A percentile compares a stretch with the other conserved stretches of the same genome.
phyloP scores from a whole-genome alignment of 1,140 invertebrate species.

The Drosophila athabasca region DNA sequence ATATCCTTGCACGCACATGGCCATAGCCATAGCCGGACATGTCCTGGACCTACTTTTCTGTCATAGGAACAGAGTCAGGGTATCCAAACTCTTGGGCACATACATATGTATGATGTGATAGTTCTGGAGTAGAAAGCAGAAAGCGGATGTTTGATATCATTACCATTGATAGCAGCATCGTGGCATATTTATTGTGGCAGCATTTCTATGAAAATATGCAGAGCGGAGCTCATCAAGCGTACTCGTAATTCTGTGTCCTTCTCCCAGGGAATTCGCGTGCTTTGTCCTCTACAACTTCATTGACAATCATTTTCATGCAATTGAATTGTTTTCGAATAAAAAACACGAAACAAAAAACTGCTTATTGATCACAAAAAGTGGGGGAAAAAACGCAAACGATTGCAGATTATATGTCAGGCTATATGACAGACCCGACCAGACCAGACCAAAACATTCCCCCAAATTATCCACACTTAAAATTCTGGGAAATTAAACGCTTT shows the following conservation, averaged over 20 bases:
- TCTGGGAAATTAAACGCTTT: constrained; percentile 76
- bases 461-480: constrained; percentile 39
- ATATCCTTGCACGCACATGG: constrained; percentile 41
- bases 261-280: constrained; percentile 23
- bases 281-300: constrained; percentile 70
- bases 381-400: constrained; percentile 47
- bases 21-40: constrained; percentile 14
- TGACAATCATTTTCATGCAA: constrained; percentile 57
- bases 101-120: constrained; percentile 58
- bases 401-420: constrained; percentile 69
- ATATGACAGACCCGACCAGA: too few species aligned
- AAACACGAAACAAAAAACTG: constrained; percentile 45
- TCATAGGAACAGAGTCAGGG: constrained; percentile 11
- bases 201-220: neutral
- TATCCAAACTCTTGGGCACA: constrained; percentile 46
- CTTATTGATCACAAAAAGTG: constrained; percentile 64
- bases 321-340: constrained; percentile 61
- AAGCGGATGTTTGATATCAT: neutral
- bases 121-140: neutral
- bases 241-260: constrained; percentile 25
- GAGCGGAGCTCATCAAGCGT: constrained; percentile 67
- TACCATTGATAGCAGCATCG: neutral
- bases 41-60: constrained; percentile 19
- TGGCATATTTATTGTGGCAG: neutral
- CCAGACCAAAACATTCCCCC: constrained; percentile 4